Conservation (phyloP, 2,113 vertebrate species). For the Hirundichthys speculiger region DNA sequence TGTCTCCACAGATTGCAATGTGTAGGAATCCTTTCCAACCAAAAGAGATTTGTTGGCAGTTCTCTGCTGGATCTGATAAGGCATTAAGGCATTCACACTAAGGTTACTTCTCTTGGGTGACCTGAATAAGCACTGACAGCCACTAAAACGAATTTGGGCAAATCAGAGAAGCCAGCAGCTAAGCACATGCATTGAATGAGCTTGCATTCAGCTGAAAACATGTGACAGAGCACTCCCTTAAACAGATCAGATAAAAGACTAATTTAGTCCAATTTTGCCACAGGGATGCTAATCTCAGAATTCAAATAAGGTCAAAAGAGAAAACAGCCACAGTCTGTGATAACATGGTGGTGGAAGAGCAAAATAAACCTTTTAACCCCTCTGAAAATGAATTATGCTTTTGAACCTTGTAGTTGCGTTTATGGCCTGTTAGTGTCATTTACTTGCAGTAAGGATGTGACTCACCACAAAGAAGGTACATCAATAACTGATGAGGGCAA, state of each 20-base stretch:
- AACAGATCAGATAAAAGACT: conserved; percentile 77
- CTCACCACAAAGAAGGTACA: conserved; percentile 61
- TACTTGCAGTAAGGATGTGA: conserved; percentile 62
- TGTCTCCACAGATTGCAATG: conserved; percentile 39
- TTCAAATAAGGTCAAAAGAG: conserved; percentile 77
- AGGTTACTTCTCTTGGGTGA: conserved; percentile 56
- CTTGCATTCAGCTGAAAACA: conserved; percentile 46
- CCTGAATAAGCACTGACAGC: conserved; percentile 52
- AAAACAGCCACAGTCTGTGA: conserved; percentile 58
- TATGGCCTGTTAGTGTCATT: conserved; percentile 65
- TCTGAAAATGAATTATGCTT: conserved; percentile 61
- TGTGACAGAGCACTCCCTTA: conserved; percentile 70
- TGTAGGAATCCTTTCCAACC: conserved; percentile 36
- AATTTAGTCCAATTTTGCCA: conserved; percentile 75
- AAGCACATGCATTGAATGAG: conserved; percentile 43
- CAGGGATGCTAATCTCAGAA: conserved; percentile 74
- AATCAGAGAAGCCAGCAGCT: conserved; percentile 41
- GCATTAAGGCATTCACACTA: conserved; percentile 56
- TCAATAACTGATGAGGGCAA: conserved; percentile 72
- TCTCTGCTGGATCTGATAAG: conserved; percentile 55
- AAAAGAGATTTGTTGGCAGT: conserved; percentile 44
- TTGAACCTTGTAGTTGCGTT: conserved; percentile 57
- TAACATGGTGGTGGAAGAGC: conserved; percentile 58
- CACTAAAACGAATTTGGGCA: conserved; percentile 61
- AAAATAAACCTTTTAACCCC: conserved; percentile 54